Conservation (phyloP, 92 coral and sea anemone species). For the Siderastrea siderea region DNA sequence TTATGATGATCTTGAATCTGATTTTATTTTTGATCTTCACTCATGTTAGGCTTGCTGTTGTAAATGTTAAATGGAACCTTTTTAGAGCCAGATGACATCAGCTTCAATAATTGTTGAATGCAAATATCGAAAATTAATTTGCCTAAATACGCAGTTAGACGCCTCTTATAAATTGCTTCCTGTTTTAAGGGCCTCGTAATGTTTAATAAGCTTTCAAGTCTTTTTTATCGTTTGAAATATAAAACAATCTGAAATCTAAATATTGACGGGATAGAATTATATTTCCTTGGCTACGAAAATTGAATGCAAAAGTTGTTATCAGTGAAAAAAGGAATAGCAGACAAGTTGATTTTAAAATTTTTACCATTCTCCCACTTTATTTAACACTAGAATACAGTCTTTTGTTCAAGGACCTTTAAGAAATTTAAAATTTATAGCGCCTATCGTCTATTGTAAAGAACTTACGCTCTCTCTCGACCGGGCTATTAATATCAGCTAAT, state of each 20-base stretch:
- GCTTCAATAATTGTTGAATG: neutral
- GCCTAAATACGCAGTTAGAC: neutral
- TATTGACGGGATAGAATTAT: neutral
- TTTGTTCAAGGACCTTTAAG: neutral
- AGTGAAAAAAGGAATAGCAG: neutral
- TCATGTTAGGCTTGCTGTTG: no score
- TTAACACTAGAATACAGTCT: neutral
- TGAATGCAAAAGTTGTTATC: neutral
- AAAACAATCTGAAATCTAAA: neutral
- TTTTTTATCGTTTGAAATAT: neutral
- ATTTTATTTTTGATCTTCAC: no score
- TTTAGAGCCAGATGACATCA: neutral
- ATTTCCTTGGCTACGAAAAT: neutral
- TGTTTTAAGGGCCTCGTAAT: neutral
- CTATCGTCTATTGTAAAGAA: neutral
- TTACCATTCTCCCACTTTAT: neutral
- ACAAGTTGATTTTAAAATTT: neutral
- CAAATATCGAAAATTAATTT: neutral
- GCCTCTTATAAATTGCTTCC: neutral
- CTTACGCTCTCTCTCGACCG: neutral
- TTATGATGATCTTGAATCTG: no score
- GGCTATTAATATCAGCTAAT: neutral
- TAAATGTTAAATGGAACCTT: neutral
- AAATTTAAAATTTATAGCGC: neutral
- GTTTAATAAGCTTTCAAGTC: neutral